These are phyloP conservation scores for Drosophila nigrodunni DNA, from an alignment of 1,140 invertebrate genomes.

Conservation along the genomic window DNA sequence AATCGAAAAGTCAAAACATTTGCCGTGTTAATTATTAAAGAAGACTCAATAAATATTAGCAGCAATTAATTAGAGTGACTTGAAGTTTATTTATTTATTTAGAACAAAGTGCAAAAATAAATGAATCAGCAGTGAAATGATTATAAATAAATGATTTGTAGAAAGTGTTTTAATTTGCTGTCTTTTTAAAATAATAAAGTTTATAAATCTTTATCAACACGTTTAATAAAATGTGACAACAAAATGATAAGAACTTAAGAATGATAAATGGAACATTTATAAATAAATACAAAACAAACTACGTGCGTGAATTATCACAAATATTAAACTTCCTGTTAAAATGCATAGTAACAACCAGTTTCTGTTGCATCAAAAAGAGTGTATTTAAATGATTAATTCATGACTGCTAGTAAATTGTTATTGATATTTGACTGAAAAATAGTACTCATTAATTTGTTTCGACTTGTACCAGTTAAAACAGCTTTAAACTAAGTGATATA, in stretches of 20 bases:
- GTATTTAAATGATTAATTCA: background rate
- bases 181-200: background rate
- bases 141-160: background rate
- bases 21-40: background rate
- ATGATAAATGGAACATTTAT: background rate
- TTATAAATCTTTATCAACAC: background rate
- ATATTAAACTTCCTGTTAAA: background rate
- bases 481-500: background rate
- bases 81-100: background rate
- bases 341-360: too few species aligned
- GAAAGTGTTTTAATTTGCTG: background rate
- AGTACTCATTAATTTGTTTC: background rate
- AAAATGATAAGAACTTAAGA: background rate
- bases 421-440: background rate
- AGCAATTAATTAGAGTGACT: background rate
- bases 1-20: background rate
- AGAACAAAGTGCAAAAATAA: background rate
- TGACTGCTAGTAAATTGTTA: background rate
- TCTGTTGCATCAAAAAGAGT: too few species aligned
- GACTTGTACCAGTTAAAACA: conserved; percentile 1
- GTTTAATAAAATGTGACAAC: background rate
- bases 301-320: background rate
- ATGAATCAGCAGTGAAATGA: background rate
- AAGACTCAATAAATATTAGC: background rate
- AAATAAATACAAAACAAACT: background rate